Conservation (phyloP, 2,797 vertebrate species). For the Eulemur albifrons region DNA sequence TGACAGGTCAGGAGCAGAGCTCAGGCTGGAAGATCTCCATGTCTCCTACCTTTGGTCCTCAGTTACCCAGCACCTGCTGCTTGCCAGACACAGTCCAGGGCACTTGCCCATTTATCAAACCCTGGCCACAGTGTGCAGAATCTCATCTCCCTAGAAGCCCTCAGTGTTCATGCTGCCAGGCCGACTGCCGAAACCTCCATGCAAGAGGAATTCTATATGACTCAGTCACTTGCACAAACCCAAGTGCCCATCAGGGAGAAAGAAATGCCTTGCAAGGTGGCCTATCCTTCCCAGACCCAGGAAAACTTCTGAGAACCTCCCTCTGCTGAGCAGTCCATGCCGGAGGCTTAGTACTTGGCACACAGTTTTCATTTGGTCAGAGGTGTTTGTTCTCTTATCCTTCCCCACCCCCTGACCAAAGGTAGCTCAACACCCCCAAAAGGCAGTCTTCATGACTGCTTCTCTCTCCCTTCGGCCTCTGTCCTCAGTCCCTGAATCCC, state of each 20-base stretch:
- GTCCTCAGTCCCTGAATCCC: conserved; percentile 49
- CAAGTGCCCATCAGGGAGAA: not conserved
- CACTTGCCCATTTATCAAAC: fast-evolving
- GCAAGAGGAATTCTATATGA: not conserved
- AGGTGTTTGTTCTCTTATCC: not conserved
- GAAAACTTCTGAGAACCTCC: not conserved
- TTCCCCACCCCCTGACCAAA: not conserved
- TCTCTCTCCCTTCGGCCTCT: conserved; percentile 20
- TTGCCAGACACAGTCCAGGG: no score
- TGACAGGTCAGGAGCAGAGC: not conserved
- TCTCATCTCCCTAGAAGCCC: not conserved
- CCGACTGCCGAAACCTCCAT: fast-evolving
- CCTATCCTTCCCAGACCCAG: not conserved
- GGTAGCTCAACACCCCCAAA: not conserved
- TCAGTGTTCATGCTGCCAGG: not conserved
- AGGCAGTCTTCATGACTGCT: not conserved
- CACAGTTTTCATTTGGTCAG: not conserved
- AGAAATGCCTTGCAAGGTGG: not conserved
- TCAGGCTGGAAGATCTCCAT: fast-evolving
- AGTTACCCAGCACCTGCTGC: not conserved
- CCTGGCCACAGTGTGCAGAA: not conserved
- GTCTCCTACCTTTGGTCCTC: not conserved
- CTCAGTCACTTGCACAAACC: no score
- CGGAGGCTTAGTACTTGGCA: not conserved
- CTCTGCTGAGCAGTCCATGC: fast-evolving